These are phyloP conservation scores for Phataginus tetradactyla DNA, from an alignment of 2,797 vertebrate species.

Conservation along the genomic window DNA sequence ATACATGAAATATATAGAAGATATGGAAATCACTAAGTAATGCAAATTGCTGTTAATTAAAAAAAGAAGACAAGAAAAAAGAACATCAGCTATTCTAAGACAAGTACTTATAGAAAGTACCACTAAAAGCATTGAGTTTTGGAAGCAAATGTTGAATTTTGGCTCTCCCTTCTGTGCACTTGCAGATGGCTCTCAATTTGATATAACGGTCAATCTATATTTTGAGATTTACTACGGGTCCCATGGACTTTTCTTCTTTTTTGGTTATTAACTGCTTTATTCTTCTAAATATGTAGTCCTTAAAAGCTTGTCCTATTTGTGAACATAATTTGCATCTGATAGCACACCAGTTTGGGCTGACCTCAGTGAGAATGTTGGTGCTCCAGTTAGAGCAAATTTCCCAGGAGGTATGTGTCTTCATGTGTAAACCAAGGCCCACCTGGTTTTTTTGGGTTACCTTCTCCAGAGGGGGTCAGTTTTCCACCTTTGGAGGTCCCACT, in stretches of 20 bases:
- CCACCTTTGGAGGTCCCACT: rapidly evolving
- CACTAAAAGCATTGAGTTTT: conserved; percentile 4
- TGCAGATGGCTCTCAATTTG: not conserved
- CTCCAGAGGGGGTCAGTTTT: not conserved
- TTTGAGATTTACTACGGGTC: not conserved
- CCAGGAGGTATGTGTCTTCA: not conserved
- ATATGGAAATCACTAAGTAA: not conserved
- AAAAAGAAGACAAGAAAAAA: not conserved
- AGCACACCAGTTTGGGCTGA: not conserved
- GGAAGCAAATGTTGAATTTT: conserved; percentile 12
- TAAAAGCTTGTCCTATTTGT: not conserved
- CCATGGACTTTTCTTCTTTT: not conserved
- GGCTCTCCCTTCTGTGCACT: not conserved
- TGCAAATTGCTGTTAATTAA: not conserved
- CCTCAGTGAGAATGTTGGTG: not conserved
- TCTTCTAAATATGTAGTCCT: not conserved
- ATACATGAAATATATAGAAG: not conserved
- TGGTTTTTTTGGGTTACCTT: not conserved
- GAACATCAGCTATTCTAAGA: not conserved
- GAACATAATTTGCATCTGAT: not conserved
- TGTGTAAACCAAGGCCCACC: rapidly evolving
- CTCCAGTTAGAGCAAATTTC: not conserved
- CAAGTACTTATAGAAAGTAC: conserved; percentile 3
- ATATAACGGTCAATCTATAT: not conserved
- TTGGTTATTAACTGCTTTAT: conserved; percentile 9